A percentile compares a stretch with the other conserved stretches of the same genome.
Conservation (phyloP, 2,797 vertebrate genomes). For the Sebastes vulpes region DNA sequence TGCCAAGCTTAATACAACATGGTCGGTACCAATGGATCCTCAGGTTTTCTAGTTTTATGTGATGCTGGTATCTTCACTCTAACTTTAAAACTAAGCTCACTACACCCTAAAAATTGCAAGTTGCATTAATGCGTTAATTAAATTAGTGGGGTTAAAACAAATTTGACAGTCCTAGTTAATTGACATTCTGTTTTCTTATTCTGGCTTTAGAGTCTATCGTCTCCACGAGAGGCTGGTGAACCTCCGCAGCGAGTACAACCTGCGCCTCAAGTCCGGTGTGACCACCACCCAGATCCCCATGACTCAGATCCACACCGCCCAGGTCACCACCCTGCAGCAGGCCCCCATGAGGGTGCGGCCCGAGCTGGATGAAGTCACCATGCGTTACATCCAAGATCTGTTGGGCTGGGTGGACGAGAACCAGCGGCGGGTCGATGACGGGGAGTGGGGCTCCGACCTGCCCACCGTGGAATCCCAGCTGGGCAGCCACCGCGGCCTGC, state of each 20-base stretch:
- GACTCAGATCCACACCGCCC: slow-evolving; percentile 54
- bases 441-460: slow-evolving; percentile 93
- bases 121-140: too few relatives aligned
- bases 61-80: too few relatives aligned
- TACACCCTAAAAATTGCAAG: too few relatives aligned
- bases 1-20: too few relatives aligned
- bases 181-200: neutral
- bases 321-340: slow-evolving; percentile 70
- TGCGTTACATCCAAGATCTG: slow-evolving; percentile 92
- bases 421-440: slow-evolving; percentile 87
- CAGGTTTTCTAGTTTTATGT: too few relatives aligned
- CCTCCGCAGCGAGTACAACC: slow-evolving; percentile 94
- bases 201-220: slow-evolving; percentile 89
- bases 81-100: too few relatives aligned
- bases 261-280: slow-evolving; percentile 90
- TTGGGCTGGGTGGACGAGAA: slow-evolving; percentile 96
- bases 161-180: neutral
- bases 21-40: too few relatives aligned
- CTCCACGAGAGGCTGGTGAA: slow-evolving; percentile 95
- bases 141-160: too few relatives aligned
- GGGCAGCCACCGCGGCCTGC: slow-evolving; percentile 92
- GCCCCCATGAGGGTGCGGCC: slow-evolving; percentile 71
- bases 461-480: slow-evolving; percentile 92
- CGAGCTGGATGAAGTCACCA: slow-evolving; percentile 90
- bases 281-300: slow-evolving; percentile 77